Conservation (phyloP, 1,140 invertebrate species). For the Drosophila kurseongensis region DNA sequence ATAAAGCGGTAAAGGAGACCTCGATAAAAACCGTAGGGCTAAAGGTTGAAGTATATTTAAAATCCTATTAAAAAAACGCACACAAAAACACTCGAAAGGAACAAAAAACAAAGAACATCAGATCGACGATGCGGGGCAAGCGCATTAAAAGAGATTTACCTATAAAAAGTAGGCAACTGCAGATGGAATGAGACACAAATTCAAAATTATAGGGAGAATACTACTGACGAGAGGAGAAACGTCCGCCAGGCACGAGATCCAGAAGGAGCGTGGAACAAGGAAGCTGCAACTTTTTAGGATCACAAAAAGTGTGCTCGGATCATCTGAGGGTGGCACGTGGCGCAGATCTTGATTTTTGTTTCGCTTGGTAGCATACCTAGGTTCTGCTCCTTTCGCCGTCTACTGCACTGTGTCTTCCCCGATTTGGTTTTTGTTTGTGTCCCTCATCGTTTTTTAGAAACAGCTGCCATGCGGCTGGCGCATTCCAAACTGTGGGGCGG, state of each 20-base stretch:
- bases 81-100: constrained; percentile 51
- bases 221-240: constrained; percentile 51
- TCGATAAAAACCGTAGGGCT: constrained; percentile 26
- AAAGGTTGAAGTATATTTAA: constrained; percentile 59
- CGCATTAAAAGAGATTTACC: constrained; percentile 79
- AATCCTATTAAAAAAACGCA: constrained; percentile 74
- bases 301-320: constrained; percentile 57
- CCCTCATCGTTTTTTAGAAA: constrained; percentile 47
- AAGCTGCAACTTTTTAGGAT: constrained; percentile 66
- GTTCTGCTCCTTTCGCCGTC: constrained; percentile 12
- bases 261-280: constrained; percentile 24
- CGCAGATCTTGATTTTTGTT: constrained; percentile 48
- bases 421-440: constrained; percentile 40
- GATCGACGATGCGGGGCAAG: constrained; percentile 65
- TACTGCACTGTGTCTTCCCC: constrained; percentile 62
- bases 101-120: constrained; percentile 57
- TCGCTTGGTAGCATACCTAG: constrained; percentile 53
- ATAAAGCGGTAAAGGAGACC: constrained; percentile 31
- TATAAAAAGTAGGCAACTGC: constrained; percentile 65
- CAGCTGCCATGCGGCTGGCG: constrained; percentile 64
- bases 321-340: constrained; percentile 69
- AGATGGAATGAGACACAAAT: constrained; percentile 54
- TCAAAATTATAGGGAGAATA: constrained; percentile 29
- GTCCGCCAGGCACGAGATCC: constrained; percentile 62
- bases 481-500: constrained; percentile 51